Conservation (phyloP, 35 echinoderm and acorn worm genomes). For the Apostichopus japonicus region DNA sequence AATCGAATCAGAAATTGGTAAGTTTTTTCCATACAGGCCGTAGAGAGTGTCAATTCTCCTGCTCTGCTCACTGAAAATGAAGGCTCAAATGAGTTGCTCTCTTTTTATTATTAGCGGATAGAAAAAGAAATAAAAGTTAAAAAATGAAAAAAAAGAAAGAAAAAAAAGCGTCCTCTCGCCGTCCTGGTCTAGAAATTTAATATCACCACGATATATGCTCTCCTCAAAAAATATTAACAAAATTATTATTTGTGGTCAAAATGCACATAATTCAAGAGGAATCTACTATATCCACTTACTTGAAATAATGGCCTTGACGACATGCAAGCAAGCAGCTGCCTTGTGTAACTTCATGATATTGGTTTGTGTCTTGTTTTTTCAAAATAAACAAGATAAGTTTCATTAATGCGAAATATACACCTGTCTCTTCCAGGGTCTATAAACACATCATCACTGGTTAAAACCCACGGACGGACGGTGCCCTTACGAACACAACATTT, state of each 20-base stretch:
- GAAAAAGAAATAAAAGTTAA: too few species aligned
- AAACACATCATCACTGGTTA: neutral
- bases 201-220: neutral
- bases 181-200: constrained; percentile 30
- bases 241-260: constrained; percentile 53
- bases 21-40: neutral
- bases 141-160: neutral
- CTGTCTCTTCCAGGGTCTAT: neutral
- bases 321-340: neutral
- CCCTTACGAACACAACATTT: neutral
- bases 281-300: neutral
- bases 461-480: neutral
- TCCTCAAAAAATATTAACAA: neutral
- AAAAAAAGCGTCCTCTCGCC: neutral
- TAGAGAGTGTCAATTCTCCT: too few species aligned
- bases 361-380: neutral
- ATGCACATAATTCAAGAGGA: constrained; percentile 28
- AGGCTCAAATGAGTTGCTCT: neutral
- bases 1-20: neutral
- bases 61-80: neutral
- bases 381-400: neutral
- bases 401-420: constrained; percentile 23
- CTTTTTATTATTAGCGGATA: neutral
- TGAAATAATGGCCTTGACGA: constrained; percentile 32
- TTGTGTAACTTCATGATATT: neutral